Percentiles rank a stretch among this genome's conserved stretches.
Evolutionary conservation across 2,888 invertebrate species (phyloP).

Genomic region (Macrostomum cliftonense): DNA sequence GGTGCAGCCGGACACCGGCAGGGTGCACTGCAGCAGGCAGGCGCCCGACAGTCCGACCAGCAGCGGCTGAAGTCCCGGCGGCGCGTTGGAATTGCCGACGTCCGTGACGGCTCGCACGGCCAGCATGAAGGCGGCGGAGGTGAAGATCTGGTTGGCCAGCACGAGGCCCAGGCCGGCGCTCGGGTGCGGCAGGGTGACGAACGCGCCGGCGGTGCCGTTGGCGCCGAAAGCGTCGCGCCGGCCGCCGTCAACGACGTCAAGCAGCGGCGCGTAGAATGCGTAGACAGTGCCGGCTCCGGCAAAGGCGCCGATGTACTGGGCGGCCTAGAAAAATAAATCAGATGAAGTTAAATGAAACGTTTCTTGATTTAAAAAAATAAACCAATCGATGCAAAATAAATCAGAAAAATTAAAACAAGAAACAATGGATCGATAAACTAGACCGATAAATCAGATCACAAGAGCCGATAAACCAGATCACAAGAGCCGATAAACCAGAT

Average conservation of each 20-base stretch:
- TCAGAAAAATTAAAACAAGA: no score
- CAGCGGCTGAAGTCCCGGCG: constrained; percentile 33
- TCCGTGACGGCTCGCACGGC: constrained; percentile 40
- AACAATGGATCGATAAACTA: no score
- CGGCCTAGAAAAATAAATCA: no score
- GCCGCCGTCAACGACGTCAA: background rate
- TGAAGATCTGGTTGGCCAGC: constrained; percentile 32
- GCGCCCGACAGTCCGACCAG: constrained; percentile 38
- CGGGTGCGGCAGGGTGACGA: no score
- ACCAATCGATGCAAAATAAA: no score
- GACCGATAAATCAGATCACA: no score
- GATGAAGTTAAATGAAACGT: no score
- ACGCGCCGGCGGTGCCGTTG: background rate
- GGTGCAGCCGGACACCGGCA: constrained; percentile 44
- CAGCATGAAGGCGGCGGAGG: constrained; percentile 38
- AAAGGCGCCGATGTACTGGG: constrained; percentile 43
- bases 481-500: no score
- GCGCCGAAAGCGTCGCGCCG: background rate
- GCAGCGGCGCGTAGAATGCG: constrained; percentile 17
- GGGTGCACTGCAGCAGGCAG: constrained; percentile 40
- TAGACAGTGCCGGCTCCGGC: constrained; percentile 39
- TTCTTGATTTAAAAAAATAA: no score
- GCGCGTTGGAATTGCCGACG: constrained; percentile 35
- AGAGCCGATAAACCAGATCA: no score
- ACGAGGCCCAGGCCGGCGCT: constrained; percentile 1